A percentile compares a stretch with the other conserved stretches of the same genome.
Conservation (phyloP, 1,140 invertebrate genomes). For the Nasonia vitripennis region DNA sequence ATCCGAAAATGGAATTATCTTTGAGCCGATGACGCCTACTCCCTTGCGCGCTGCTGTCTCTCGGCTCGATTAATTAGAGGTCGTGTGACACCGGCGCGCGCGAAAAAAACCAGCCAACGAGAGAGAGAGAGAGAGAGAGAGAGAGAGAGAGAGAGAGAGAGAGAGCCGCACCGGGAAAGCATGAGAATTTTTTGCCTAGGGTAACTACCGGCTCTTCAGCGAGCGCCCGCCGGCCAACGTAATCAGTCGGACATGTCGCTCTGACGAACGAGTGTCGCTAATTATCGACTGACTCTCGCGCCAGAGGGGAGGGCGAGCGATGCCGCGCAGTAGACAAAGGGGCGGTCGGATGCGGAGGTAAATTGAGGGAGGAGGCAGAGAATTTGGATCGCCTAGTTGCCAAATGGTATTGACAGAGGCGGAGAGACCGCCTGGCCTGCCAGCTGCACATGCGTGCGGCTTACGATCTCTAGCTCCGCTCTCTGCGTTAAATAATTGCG, state of each 20-base stretch:
- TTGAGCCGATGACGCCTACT: background rate
- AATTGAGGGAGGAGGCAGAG: constrained; percentile 36
- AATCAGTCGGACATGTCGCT: constrained; percentile 67
- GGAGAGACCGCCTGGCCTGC: background rate
- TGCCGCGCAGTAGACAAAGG: constrained; percentile 48
- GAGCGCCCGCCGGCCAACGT: constrained; percentile 53
- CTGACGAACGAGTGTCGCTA: constrained; percentile 68
- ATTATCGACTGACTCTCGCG: constrained; percentile 62
- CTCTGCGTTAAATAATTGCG: constrained; percentile 22
- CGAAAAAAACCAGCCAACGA: constrained; percentile 1
- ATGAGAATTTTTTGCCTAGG: constrained; percentile 37
- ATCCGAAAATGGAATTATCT: constrained; percentile 27
- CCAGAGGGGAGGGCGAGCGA: background rate
- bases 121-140: background rate
- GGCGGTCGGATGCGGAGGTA: constrained; percentile 27
- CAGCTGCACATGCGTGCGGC: constrained; percentile 1
- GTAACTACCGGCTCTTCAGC: background rate
- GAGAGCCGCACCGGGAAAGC: background rate
- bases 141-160: too few species aligned
- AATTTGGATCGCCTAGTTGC: constrained; percentile 48
- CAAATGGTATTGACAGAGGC: constrained; percentile 62
- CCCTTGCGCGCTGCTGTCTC: background rate
- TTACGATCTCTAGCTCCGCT: background rate
- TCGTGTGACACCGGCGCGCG: constrained; percentile 4
- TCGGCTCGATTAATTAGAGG: constrained; percentile 38